phyloP scores from a whole-genome alignment of 2,888 invertebrate species.

The Campaea margaritaria region DNA sequence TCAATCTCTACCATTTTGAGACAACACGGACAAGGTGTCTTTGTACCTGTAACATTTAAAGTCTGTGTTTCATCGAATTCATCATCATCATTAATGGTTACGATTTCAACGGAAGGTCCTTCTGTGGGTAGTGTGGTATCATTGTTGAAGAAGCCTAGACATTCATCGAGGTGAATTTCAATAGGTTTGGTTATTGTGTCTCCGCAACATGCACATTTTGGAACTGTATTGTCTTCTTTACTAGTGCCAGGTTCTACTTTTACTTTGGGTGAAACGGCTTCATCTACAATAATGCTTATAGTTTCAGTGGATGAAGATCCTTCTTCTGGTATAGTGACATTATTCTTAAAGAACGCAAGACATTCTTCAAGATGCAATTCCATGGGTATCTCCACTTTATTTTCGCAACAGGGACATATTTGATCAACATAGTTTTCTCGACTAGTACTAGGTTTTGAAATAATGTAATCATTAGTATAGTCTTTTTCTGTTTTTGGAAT shows the following conservation, averaged over 20 bases:
- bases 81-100: slow-evolving; percentile 66
- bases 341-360: slow-evolving; percentile 8
- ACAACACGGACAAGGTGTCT: slow-evolving; percentile 87
- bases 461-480: not conserved
- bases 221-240: slow-evolving; percentile 38
- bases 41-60: slow-evolving; percentile 76
- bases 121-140: slow-evolving; percentile 72
- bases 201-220: slow-evolving; percentile 78
- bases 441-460: slow-evolving; percentile 3
- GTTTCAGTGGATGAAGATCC: slow-evolving; percentile 5
- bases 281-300: too few relatives aligned
- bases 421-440: not conserved
- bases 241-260: slow-evolving; percentile 48
- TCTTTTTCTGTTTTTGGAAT: slow-evolving; percentile 21
- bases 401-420: slow-evolving; percentile 8
- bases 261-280: slow-evolving; percentile 16
- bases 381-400: slow-evolving; percentile 4
- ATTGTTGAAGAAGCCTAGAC: slow-evolving; percentile 74
- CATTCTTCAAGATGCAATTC: slow-evolving; percentile 17
- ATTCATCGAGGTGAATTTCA: slow-evolving; percentile 81
- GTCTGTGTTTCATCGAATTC: slow-evolving; percentile 66
- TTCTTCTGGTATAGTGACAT: slow-evolving; percentile 11
- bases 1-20: slow-evolving; percentile 77
- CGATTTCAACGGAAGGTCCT: slow-evolving; percentile 57
- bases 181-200: slow-evolving; percentile 59